Base-by-base conservation (phyloP, 2,113 vertebrate species). In the Chauna torquata region DNA sequence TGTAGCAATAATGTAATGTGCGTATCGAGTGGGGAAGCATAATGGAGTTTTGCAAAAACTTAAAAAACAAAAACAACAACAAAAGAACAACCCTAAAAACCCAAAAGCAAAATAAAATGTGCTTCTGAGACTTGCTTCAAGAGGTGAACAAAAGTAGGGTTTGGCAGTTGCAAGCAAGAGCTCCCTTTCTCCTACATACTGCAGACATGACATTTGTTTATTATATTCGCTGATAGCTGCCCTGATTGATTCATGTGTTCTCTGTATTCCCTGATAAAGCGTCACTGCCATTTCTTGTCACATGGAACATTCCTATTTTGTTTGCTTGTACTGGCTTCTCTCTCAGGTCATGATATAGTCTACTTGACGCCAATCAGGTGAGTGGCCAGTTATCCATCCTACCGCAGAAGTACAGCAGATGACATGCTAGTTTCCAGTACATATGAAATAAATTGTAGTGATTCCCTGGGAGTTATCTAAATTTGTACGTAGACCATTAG, bases 201-300 rank as follows among this genome's bases (percentile, higher is more conserved):
- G 52, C 20, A 58, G 32, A 9, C 0, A 0, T 80, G 69, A 45
- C 1, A 5, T 25, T 11, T 47, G 42, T 36, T 12, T 36, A 4
- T 30, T 68, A 15, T 42, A 10, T 69, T 75, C 0, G 3, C 36
- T 80, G 54, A 11, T 62, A 58, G n/a, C 14, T 54, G 16, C 50
- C 69, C 27, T 47, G 57, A 6, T 36, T 45, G 28, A 62, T 49
- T 68, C 34, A 11, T 5, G 9, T 70, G 12, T 44, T 77, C 15
- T 44, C 7, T 61, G 0, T 78, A 7, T 23, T 62, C 44, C 19
- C 58, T 54, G 80, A 19, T 12, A 8, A 62, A 59, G 9, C 3
- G 4, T 47, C 13, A 2, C 16, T 27, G 32, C 14, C 5, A 5
- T 30, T 90, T 70, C 61, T 88, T 20, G 34, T 16, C 44, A 45